Base-by-base conservation (phyloP, 2,113 vertebrate species). In the Megaleporinus macrocephalus region DNA sequence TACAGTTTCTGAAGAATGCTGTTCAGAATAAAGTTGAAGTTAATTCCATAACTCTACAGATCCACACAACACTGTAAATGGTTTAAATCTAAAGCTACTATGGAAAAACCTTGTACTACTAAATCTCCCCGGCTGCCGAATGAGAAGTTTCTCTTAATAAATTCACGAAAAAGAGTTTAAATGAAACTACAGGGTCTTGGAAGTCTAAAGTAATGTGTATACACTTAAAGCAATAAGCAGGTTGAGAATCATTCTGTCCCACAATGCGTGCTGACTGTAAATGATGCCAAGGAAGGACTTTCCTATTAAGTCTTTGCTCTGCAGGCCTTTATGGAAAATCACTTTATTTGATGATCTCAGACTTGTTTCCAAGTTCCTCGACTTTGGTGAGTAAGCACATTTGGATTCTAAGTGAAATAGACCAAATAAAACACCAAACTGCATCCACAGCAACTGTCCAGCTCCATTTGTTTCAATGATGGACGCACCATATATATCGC, bases 381-480 rank as follows among this genome's bases (percentile, higher is more conserved):
- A 76, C 71, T 59, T 9, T 24, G 78, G 78, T 83, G 59, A 80
- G 44, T 30, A 66, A 80, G 20, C 71, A 11, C 62, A 76, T 57
- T 84, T 13, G 29, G 82, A 77, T 86, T 88, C 74, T 71, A 73
- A 86, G 75, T 79, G 76, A 63, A 30, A 72, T 9, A 26, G 24
- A 65, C 47, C 88, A 63, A 57, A 47, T 83, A 66, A 76, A 83
- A 88, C 78, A 68, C 41, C 27, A 69, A 76, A 57, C 55, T 83
- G 36, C 66, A 77, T 65, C 15, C 27, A 10, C 71, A 71, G 68
- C 72, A 78, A 63, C 77, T 47, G 30, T 84, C 76, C 77, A 83
- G 65, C 66, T 53, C 44, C 65, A 84, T 79, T 68, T 78, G 53
- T 86, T 83, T 69, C 59, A 27, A 30, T 84, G 81, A 88, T 77